Conservation (phyloP, 1,140 invertebrate species). For the Ceratosolen fusciceps region DNA sequence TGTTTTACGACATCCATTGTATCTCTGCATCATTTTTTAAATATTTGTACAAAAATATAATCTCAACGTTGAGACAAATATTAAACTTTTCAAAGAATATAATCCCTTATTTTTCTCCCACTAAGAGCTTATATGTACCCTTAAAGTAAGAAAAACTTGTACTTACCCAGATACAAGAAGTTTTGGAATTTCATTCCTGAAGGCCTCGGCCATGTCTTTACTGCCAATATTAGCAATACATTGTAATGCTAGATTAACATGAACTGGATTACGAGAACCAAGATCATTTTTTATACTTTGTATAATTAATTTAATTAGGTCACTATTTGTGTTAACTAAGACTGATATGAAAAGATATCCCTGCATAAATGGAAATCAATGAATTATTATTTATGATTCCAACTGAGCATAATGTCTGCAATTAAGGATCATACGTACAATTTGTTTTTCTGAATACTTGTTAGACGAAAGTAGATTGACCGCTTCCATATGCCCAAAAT, state of each 20-base stretch:
- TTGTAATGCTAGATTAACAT: slow-evolving; percentile 98
- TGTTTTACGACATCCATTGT: slow-evolving; percentile 99
- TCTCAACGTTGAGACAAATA: background rate
- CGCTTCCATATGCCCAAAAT: slow-evolving; percentile 99
- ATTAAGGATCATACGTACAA: slow-evolving; percentile 79
- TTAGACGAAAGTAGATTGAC: slow-evolving; percentile 99
- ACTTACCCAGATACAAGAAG: slow-evolving; percentile 94
- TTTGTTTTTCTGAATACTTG: slow-evolving; percentile 99
- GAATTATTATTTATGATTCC: slow-evolving; percentile 17
- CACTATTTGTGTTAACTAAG: slow-evolving; percentile 98
- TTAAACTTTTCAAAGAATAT: background rate
- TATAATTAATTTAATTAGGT: slow-evolving; percentile 98
- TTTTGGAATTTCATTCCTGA: slow-evolving; percentile 98
- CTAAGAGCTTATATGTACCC: background rate
- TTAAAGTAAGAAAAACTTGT: background rate
- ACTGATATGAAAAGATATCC: slow-evolving; percentile 99
- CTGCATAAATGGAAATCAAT: slow-evolving; percentile 77
- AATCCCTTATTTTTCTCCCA: background rate
- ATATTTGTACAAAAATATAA: no score
- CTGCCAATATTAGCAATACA: slow-evolving; percentile 99
- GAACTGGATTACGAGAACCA: slow-evolving; percentile 95
- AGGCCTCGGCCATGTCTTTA: slow-evolving; percentile 99
- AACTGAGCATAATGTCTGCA: background rate
- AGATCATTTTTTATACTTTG: slow-evolving; percentile 99
- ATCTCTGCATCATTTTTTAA: slow-evolving; percentile 78